Evolutionary conservation across 30 jellyfish, hydroid and myxozoan genomes (phyloP).

Genomic region (Cassiopea andromeda): DNA sequence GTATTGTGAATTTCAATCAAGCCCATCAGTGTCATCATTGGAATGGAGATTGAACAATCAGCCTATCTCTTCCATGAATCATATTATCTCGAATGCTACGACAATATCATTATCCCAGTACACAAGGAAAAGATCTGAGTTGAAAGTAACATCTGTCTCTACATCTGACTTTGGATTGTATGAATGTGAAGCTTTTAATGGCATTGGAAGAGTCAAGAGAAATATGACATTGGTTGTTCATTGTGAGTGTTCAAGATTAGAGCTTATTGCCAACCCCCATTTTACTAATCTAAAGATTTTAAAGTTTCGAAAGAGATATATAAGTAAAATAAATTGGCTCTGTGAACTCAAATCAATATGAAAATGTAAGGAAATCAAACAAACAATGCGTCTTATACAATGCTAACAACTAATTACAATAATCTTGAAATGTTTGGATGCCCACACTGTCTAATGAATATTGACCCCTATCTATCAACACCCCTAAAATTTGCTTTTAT

Average conservation of each 20-base stretch:
- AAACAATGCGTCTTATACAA: too few species aligned
- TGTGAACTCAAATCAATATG: too few species aligned
- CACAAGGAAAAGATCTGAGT: not conserved
- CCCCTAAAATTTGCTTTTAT: too few species aligned
- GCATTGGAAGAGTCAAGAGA: conserved; percentile 23
- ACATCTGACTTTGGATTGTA: conserved; percentile 47
- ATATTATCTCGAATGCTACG: not conserved
- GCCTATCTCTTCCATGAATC: not conserved
- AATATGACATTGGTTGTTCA: conserved; percentile 45
- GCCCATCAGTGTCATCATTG: conserved; percentile 18
- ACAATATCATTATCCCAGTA: conserved; percentile 2
- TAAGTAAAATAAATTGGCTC: too few species aligned
- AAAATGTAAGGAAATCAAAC: too few species aligned
- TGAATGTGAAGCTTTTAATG: conserved; percentile 45
- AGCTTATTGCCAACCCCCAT: not conserved
- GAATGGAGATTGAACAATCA: conserved; percentile 27
- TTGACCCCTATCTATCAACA: too few species aligned
- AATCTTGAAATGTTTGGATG: too few species aligned
- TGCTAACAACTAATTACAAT: too few species aligned
- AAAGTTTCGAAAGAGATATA: too few species aligned
- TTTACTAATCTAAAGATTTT: too few species aligned
- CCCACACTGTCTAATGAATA: too few species aligned
- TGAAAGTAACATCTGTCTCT: conserved; percentile 34
- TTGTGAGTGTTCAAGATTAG: conserved; percentile 37
- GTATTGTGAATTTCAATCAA: conserved; percentile 48